Percentiles rank a stretch among this genome's conserved stretches.
Conservation (phyloP, 2,888 invertebrate genomes). For the Protophormia terraenovae region DNA sequence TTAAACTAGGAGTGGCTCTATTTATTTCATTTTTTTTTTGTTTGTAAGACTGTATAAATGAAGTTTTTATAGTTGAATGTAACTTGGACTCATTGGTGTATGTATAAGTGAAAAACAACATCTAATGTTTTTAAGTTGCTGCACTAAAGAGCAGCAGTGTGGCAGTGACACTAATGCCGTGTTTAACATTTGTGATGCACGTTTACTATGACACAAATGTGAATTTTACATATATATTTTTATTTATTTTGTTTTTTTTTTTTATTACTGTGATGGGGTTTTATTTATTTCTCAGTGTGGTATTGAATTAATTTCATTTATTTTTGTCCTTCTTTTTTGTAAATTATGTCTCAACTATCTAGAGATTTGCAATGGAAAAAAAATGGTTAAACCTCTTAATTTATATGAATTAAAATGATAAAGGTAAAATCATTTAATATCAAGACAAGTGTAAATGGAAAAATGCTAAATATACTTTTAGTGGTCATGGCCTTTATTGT, state of each 20-base stretch:
- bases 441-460: not conserved
- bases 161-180: slow-evolving; percentile 37
- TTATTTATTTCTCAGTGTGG: not conserved
- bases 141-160: not conserved
- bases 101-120: not conserved
- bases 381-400: not conserved
- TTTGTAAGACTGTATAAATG: not conserved
- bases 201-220: not conserved
- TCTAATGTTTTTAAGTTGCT: not conserved
- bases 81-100: not conserved
- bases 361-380: not conserved
- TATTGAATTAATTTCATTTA: slow-evolving; percentile 25
- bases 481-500: slow-evolving; percentile 1
- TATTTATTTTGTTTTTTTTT: not conserved
- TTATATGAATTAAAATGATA: not conserved
- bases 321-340: not conserved
- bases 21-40: slow-evolving; percentile 17
- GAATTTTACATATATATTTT: not conserved
- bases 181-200: slow-evolving; percentile 27
- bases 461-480: not conserved
- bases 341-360: slow-evolving; percentile 35
- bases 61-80: not conserved
- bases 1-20: slow-evolving; percentile 42
- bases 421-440: not conserved
- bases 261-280: not conserved